Evolutionary conservation across 2,113 vertebrate species (phyloP).

Genomic region (Dermatemys mawii): DNA sequence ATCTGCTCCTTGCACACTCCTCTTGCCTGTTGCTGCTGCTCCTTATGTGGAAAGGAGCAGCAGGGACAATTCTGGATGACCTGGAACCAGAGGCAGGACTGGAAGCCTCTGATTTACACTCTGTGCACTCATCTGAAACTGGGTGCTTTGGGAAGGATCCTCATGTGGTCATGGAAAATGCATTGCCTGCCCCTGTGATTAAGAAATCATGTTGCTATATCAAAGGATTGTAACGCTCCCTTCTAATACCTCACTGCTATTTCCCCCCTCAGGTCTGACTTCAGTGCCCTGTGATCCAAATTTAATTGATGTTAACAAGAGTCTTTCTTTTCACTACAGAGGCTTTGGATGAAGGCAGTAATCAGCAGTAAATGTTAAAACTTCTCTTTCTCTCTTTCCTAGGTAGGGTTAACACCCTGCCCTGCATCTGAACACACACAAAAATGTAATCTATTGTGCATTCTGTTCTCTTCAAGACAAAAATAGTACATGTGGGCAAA

Average conservation of each 20-base stretch:
- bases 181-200: neutral
- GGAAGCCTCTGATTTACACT: neutral
- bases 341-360: neutral
- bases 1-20: neutral
- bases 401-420: neutral
- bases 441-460: neutral
- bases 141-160: neutral
- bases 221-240: neutral
- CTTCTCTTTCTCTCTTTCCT: neutral
- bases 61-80: neutral
- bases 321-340: neutral
- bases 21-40: neutral
- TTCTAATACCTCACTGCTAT: neutral
- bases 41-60: neutral
- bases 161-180: neutral
- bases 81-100: neutral
- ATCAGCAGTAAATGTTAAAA: neutral
- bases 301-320: neutral
- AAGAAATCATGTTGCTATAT: neutral
- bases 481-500: neutral
- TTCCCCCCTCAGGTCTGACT: neutral
- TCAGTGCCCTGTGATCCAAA: neutral
- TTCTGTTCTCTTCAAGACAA: neutral
- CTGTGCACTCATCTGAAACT: neutral
- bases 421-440: fast-evolving